phyloP scores from a whole-genome alignment of 2,113 vertebrate genomes.

The Chinchilla lanigera region DNA sequence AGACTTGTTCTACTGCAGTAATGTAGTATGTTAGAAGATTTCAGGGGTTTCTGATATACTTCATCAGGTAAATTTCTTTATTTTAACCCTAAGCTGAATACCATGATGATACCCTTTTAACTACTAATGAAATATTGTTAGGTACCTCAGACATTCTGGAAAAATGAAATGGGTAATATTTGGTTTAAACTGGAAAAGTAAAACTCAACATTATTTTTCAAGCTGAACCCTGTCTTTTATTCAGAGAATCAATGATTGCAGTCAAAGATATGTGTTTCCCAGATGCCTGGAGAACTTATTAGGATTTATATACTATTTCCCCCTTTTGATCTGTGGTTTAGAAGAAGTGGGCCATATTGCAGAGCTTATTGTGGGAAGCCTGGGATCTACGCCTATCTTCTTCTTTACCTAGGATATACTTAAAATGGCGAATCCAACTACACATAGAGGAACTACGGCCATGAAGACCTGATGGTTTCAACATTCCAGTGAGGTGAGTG shows the following conservation, averaged over 20 bases:
- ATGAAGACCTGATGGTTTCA: fast-evolving
- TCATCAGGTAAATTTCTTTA: background rate
- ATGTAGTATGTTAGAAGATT: background rate
- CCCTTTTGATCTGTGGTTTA: background rate
- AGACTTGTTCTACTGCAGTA: background rate
- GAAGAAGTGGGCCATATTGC: background rate
- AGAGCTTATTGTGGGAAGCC: background rate
- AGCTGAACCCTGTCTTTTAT: background rate
- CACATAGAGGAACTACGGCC: background rate
- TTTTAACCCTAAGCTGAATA: background rate
- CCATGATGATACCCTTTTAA: background rate
- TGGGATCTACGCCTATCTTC: background rate
- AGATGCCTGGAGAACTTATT: background rate
- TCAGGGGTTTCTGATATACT: background rate
- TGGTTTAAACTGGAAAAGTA: background rate
- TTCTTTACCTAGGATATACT: background rate
- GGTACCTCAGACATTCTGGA: background rate
- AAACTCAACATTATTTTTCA: background rate
- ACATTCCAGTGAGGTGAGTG: background rate
- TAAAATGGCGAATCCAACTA: background rate
- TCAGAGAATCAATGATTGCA: background rate
- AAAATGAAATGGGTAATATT: background rate
- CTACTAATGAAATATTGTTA: background rate
- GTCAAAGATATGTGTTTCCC: background rate
- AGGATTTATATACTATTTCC: background rate